Base-by-base conservation (phyloP, 2,797 vertebrate genomes). In the Diceros bicornis region DNA sequence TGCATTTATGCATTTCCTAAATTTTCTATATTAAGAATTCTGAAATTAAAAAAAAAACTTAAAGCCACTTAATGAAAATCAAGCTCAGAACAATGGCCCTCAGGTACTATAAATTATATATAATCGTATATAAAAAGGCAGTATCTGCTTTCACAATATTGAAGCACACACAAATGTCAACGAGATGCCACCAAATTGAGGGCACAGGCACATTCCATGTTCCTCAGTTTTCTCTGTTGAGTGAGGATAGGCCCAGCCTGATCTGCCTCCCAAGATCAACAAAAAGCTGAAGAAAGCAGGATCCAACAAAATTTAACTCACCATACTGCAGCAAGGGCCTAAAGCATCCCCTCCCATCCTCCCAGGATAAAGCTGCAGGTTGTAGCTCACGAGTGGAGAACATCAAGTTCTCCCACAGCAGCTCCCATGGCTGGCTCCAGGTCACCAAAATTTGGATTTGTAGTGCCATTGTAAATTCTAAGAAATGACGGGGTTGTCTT, bases 341-440 rank as follows among this genome's bases (percentile, higher is more conserved):
- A 20, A 5, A 47, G 25, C 20, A 21, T 10, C 50, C 6, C 47
- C 17, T 75, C 32, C 23, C 57, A 8, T 2, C n/a, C 47, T 72
- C 81, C 29, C 2, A 1, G 47, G 29, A 27, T 23, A 62, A 41
- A 13, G 2, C 57, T 32, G 5, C 8, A 32, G 18, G 29, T 27
- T 50, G 18, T 29, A 20, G 2, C 20, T 41, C 66, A 0, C 0
- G 0, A 77, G 27, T 0, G 2, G 29, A 68, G 83, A 50, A 17
- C 20, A 7, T 23, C 2, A 2, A 3, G 2, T 21, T 62, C 11
- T 62, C 62, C 34, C 3, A 9, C 4, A 10, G 2, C 41, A 62
- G 12, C 3, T 29, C 23, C 57, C 17, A 41, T 3, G 32, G 21
- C 50, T 82, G 37, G 18, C 23, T 62, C 32, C 12, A 23, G 20